Conservation (phyloP, 37 sponge, comb jelly and placozoan species). For the Axinella damicornis region DNA sequence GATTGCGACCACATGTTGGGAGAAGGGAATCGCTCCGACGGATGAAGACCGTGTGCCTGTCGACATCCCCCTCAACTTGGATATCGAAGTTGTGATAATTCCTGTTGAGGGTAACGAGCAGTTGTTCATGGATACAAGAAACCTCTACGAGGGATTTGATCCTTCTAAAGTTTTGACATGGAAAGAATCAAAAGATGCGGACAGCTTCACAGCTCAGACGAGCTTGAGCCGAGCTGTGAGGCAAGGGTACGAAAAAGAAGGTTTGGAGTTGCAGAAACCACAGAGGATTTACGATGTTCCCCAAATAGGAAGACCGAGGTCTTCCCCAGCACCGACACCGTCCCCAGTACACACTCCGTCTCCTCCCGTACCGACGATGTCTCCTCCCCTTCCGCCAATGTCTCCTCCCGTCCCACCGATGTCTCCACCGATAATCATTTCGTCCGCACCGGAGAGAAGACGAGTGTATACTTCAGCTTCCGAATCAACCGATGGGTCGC, state of each 20-base stretch:
- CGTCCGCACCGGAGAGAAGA: too few species aligned
- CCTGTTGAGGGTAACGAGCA: not conserved
- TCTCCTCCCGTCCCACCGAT: too few species aligned
- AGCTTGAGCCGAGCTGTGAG: not conserved
- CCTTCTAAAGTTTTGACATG: slow-evolving; percentile 19
- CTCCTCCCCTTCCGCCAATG: too few species aligned
- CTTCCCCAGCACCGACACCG: too few species aligned
- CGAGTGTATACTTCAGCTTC: too few species aligned
- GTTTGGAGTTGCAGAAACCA: slow-evolving; percentile 12
- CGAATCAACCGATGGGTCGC: too few species aligned
- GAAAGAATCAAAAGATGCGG: not conserved
- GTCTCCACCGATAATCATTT: too few species aligned
- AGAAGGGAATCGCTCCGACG: not conserved
- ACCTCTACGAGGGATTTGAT: slow-evolving; percentile 26
- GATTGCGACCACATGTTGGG: slow-evolving; percentile 21
- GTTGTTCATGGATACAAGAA: slow-evolving; percentile 29
- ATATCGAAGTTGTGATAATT: slow-evolving; percentile 30
- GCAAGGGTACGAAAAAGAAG: slow-evolving; percentile 16
- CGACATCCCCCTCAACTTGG: slow-evolving; percentile 22
- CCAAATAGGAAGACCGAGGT: not conserved
- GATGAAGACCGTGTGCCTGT: slow-evolving; percentile 1
- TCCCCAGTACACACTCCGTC: too few species aligned
- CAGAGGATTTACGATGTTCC: slow-evolving; percentile 19
- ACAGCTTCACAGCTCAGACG: not conserved
- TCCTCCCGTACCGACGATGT: too few species aligned